These are phyloP conservation scores for Monopis laevigella DNA, from an alignment of 2,888 invertebrate genomes.

Conservation along the genomic window DNA sequence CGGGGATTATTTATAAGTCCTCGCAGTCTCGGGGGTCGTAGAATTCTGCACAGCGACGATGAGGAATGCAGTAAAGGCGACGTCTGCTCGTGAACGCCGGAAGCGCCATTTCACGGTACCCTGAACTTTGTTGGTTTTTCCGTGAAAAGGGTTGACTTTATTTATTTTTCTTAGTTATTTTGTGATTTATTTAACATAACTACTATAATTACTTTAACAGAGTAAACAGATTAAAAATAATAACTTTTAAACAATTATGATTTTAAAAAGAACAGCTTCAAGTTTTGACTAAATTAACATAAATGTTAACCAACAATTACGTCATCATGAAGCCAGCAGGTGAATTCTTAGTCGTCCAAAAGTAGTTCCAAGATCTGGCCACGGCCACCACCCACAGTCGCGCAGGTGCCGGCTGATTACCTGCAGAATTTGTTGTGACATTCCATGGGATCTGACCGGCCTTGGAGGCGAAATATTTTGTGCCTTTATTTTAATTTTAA, in stretches of 20 bases:
- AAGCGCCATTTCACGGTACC: constrained; percentile 28
- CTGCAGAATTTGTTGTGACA: constrained; percentile 29
- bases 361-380: constrained; percentile 23
- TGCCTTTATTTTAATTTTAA: no score
- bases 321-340: no score
- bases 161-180: no score
- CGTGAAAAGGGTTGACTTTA: no score
- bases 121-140: constrained; percentile 1
- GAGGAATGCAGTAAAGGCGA: constrained; percentile 42
- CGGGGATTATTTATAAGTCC: constrained; percentile 65
- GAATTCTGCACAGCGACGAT: constrained; percentile 51
- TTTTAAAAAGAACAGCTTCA: no score
- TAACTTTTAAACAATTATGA: no score
- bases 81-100: constrained; percentile 45
- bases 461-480: constrained; percentile 29
- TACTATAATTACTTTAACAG: no score
- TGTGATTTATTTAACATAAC: no score
- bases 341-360: no score
- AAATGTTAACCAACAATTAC: no score
- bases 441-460: constrained; percentile 23
- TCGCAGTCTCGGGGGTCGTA: constrained; percentile 61
- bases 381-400: constrained; percentile 43
- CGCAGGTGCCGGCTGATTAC: constrained; percentile 31
- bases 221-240: no score
- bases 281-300: no score